Percentiles rank a stretch among this genome's conserved stretches.
phyloP scores from a whole-genome alignment of 2,113 vertebrate species.

The Diadophis punctatus region DNA sequence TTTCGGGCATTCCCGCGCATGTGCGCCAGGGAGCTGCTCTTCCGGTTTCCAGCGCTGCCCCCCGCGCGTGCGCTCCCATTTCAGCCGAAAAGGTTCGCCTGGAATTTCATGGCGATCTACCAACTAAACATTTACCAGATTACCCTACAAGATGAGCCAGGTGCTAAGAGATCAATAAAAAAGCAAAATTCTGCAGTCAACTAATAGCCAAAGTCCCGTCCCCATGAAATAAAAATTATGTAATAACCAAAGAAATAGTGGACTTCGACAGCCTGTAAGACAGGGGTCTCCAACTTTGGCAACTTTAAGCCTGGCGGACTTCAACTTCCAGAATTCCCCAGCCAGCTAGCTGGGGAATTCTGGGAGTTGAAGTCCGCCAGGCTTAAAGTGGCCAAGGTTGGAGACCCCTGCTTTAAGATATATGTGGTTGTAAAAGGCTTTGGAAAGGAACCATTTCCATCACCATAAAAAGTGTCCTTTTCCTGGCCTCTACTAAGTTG shows the following conservation, averaged over 20 bases:
- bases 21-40: too few relatives aligned
- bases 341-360: too few relatives aligned
- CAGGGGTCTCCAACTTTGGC: too few relatives aligned
- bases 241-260: background rate
- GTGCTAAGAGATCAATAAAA: background rate
- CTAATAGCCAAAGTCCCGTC: background rate
- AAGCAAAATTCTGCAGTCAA: background rate
- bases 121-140: background rate
- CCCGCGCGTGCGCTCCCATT: too few relatives aligned
- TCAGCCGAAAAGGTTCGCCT: background rate
- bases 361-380: too few relatives aligned
- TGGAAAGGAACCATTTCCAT: background rate
- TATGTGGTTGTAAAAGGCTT: conserved; percentile 1
- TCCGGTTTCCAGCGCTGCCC: too few relatives aligned
- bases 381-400: too few relatives aligned
- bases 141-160: background rate
- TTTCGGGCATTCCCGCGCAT: too few relatives aligned
- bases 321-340: too few relatives aligned
- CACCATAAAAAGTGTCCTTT: conserved; percentile 1
- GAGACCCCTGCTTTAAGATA: too few relatives aligned
- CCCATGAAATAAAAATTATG: background rate
- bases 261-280: background rate
- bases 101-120: background rate
- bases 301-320: too few relatives aligned
- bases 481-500: background rate